A percentile compares a stretch with the other conserved stretches of the same genome.
phyloP scores from a whole-genome alignment of 2,797 vertebrate species.

The Liparis tanakae region DNA sequence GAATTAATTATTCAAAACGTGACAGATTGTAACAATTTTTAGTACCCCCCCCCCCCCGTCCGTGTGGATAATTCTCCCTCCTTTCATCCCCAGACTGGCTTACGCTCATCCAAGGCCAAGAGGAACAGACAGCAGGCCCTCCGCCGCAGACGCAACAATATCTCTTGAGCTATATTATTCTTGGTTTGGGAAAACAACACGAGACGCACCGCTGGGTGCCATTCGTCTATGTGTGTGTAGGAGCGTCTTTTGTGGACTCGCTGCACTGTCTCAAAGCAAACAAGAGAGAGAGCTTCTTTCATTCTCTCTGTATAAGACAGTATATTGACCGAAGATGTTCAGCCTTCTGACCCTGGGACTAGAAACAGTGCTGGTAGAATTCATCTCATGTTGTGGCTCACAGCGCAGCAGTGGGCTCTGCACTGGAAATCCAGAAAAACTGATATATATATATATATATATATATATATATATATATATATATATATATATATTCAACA shows the following conservation, averaged over 20 bases:
- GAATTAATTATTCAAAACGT: slow-evolving; percentile 19
- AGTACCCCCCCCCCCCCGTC: no score
- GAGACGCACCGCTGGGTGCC: slow-evolving; percentile 57
- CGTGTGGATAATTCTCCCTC: slow-evolving; percentile 36
- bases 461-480: no score
- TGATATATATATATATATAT: slow-evolving; percentile 5
- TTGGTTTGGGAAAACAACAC: slow-evolving; percentile 56
- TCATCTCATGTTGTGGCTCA: neutral
- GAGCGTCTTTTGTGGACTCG: slow-evolving; percentile 63
- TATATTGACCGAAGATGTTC: slow-evolving; percentile 57
- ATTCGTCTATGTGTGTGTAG: slow-evolving; percentile 45
- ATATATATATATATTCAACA: neutral
- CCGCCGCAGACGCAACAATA: slow-evolving; percentile 60
- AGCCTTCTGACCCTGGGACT: slow-evolving; percentile 54
- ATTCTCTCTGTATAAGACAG: slow-evolving; percentile 36
- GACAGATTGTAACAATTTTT: slow-evolving; percentile 21
- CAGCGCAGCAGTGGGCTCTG: neutral
- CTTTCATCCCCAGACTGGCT: slow-evolving; percentile 32
- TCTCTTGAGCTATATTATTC: slow-evolving; percentile 56
- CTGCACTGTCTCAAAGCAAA: slow-evolving; percentile 57
- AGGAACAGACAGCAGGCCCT: slow-evolving; percentile 44
- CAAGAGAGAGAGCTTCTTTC: slow-evolving; percentile 45
- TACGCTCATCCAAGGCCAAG: slow-evolving; percentile 24
- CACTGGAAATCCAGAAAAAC: neutral
- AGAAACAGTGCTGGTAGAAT: neutral